These are phyloP conservation scores for Synanthedon tipuliformis DNA, from an alignment of 2,888 invertebrate species.

Conservation along the genomic window DNA sequence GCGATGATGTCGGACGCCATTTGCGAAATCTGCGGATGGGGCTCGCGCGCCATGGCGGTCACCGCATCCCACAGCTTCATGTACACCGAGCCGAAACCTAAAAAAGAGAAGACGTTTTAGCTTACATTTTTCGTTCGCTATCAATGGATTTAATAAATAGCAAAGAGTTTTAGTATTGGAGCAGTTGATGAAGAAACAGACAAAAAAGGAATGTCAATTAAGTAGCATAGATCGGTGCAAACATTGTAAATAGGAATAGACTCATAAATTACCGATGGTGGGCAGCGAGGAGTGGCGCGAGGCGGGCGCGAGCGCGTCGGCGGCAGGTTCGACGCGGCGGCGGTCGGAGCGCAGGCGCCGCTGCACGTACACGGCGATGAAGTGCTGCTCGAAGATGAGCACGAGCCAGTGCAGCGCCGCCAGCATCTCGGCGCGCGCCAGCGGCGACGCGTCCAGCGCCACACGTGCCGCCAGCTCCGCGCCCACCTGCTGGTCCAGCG, in stretches of 20 bases:
- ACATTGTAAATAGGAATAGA: background rate
- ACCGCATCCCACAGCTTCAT: conserved; percentile 90
- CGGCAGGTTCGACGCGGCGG: conserved; percentile 33
- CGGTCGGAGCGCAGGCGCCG: conserved; percentile 33
- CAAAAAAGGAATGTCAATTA: no score
- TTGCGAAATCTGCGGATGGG: conserved; percentile 83
- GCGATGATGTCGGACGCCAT: conserved; percentile 84
- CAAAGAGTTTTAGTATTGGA: no score
- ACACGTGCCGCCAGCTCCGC: conserved; percentile 85
- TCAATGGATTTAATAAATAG: no score
- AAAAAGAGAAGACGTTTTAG: background rate
- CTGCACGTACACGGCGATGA: conserved; percentile 81
- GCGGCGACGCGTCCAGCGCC: conserved; percentile 84
- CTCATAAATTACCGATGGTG: conserved; percentile 36
- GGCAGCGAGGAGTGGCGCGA: conserved; percentile 31
- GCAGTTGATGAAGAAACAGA: no score
- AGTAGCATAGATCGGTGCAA: no score
- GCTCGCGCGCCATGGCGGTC: conserved; percentile 83
- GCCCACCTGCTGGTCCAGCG: conserved; percentile 92
- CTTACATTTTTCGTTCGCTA: no score
- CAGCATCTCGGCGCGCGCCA: conserved; percentile 89
- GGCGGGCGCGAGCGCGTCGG: conserved; percentile 35
- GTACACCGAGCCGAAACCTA: conserved; percentile 82
- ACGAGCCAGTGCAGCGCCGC: conserved; percentile 86
- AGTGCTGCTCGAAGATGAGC: conserved; percentile 87